A percentile compares a stretch with the other conserved stretches of the same genome.
Evolutionary conservation across 2,888 invertebrate species (phyloP).

Genomic region (Eupithecia insigniata): DNA sequence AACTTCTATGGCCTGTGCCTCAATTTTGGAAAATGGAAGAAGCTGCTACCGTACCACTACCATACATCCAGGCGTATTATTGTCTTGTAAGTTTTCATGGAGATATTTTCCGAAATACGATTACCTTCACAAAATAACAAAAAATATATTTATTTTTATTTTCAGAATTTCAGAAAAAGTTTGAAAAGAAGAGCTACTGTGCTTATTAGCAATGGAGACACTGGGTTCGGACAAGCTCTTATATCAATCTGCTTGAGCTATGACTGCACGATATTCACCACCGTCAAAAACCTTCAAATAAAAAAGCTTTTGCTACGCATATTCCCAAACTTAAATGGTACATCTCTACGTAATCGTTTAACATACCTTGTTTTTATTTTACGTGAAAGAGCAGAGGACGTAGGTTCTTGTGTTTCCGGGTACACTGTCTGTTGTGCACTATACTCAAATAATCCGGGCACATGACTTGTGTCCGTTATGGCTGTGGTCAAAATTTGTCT

Average conservation of each 20-base stretch:
- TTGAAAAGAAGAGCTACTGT: conserved; percentile 7
- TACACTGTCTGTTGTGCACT: too few species aligned
- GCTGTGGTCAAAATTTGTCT: too few species aligned
- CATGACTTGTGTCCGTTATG: too few species aligned
- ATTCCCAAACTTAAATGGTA: conserved; percentile 32
- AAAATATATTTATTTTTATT: neutral
- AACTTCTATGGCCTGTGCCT: conserved; percentile 85
- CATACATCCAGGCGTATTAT: conserved; percentile 79
- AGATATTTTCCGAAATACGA: neutral
- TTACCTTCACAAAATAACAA: neutral
- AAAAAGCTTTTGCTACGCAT: conserved; percentile 27
- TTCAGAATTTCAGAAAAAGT: conserved; percentile 30
- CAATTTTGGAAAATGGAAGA: conserved; percentile 86
- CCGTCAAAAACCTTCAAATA: conserved; percentile 31
- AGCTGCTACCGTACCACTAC: conserved; percentile 88
- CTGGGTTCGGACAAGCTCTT: conserved; percentile 38
- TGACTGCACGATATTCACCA: conserved; percentile 35
- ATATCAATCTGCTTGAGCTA: conserved; percentile 34
- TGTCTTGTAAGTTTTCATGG: conserved; percentile 40
- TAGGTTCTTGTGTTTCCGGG: too few species aligned
- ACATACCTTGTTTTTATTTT: too few species aligned
- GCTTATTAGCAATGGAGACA: conserved; percentile 35
- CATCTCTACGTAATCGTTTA: too few species aligned
- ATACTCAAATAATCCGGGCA: too few species aligned
- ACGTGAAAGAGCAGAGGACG: too few species aligned